Base-by-base conservation (phyloP, 1,140 invertebrate genomes). In the Drosophila pandora region DNA sequence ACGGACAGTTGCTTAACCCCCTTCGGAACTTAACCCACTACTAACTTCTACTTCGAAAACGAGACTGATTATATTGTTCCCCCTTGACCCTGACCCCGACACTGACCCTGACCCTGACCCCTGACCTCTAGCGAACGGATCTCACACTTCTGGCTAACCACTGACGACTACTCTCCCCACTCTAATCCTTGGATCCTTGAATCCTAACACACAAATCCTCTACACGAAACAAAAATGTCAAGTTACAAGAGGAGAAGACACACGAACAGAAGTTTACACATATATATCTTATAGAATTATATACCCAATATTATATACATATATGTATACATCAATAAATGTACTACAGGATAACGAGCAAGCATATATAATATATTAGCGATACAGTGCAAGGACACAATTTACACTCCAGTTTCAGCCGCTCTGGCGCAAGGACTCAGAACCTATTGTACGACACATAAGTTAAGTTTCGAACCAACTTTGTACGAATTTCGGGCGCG, bases 231-330 rank as follows among this genome's bases (percentile, higher is more conserved):
- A 12, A 6, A 3, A 10, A 47, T 17, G 43, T 21, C 21, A 23
- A 23, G 43, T 21, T 21, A 17, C 4, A 22, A 22, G 2, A 7
- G 21, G 12, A 22, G 9, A 47, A 9, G 13, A 60, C 22, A 53
- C 25, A 52, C 30, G 22, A 21, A 53, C 34, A 60, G 25, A 52
- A 17, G 34, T 57, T 61, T 59, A 57, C 8, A 56, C 37, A 55
- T 41, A 53, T 53, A 76, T 74, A 68, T 58, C 21, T 63, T 63
- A 48, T 48, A 56, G n/a, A 23, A 45, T 41, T 49, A 55, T 49
- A 52, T 65, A 63, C n/a, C 23, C 69, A n/a, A 23, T 55, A 61
- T 34, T 52, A 76, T 52, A 76, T 50, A 58, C 43, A 58, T 9
- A 60, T 37, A 48, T 69, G 34, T 47, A 63, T 49, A 62, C 21